Conservation (phyloP, 1,140 invertebrate species). For the Teleopsis dalmanni region DNA sequence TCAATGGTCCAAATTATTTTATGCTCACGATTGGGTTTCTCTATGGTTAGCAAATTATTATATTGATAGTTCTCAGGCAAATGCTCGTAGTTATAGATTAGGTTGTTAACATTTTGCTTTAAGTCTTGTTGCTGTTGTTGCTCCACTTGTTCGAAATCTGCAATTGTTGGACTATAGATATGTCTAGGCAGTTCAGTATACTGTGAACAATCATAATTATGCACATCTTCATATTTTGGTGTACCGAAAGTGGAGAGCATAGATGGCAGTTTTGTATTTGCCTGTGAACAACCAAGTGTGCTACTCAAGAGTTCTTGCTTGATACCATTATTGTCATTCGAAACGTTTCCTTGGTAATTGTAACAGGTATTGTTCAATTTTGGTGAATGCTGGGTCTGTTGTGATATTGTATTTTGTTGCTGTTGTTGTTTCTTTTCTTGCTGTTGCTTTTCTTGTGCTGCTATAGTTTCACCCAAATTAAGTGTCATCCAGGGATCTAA, state of each 20-base stretch:
- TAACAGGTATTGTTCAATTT: conserved; percentile 7
- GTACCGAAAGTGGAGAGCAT: conserved; percentile 41
- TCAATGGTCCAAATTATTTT: conserved; percentile 41
- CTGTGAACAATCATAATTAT: conserved; percentile 1
- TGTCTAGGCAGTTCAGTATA: background rate
- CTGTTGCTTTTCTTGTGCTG: background rate
- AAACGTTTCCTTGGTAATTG: background rate
- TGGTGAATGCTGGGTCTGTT: conserved; percentile 1
- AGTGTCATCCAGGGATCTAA: conserved; percentile 41
- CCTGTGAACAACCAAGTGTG: no score
- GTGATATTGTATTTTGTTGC: background rate
- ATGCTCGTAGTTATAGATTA: conserved; percentile 15
- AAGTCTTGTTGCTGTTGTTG: conserved; percentile 5
- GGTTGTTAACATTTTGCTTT: background rate
- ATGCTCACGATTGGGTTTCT: conserved; percentile 38
- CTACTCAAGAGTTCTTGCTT: conserved; percentile 4
- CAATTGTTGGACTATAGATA: conserved; percentile 3
- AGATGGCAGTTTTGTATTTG: conserved; percentile 32
- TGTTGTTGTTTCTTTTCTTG: background rate
- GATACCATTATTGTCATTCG: conserved; percentile 3
- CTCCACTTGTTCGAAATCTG: conserved; percentile 15
- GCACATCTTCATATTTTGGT: conserved; percentile 30
- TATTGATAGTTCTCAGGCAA: conserved; percentile 28
- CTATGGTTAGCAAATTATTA: conserved; percentile 23
- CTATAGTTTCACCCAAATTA: conserved; percentile 23